These are phyloP conservation scores for Lochmaea capreae DNA, from an alignment of 2,888 invertebrate genomes.

Conservation along the genomic window DNA sequence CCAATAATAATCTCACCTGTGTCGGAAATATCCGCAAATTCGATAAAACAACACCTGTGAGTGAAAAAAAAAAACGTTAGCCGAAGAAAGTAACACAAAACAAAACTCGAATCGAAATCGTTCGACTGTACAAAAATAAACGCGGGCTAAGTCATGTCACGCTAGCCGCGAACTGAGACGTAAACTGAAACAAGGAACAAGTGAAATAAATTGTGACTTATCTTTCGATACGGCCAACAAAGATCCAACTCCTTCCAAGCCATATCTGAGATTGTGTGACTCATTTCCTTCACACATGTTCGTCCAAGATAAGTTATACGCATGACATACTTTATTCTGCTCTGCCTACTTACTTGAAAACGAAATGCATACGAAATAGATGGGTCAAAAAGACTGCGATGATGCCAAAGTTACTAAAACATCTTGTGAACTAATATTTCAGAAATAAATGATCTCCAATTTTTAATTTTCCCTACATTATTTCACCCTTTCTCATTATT, in stretches of 20 bases:
- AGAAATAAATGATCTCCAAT: background rate
- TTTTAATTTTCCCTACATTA: too few species aligned
- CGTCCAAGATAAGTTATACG: slow-evolving; percentile 36
- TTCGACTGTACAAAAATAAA: slow-evolving; percentile 6
- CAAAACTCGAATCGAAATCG: background rate
- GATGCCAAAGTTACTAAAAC: background rate
- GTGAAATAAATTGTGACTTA: slow-evolving; percentile 32
- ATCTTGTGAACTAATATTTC: background rate
- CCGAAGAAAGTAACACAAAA: slow-evolving; percentile 27
- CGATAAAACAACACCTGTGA: slow-evolving; percentile 34
- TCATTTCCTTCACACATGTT: slow-evolving; percentile 40
- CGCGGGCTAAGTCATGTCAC: background rate
- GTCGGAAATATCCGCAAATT: slow-evolving; percentile 19
- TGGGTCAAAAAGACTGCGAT: background rate
- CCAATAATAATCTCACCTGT: slow-evolving; percentile 20
- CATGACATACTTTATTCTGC: slow-evolving; percentile 38
- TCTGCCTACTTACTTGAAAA: slow-evolving; percentile 12
- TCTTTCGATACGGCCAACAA: slow-evolving; percentile 17
- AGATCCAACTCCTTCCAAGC: slow-evolving; percentile 26
- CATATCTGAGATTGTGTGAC: slow-evolving; percentile 38
- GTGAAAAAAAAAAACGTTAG: slow-evolving; percentile 36
- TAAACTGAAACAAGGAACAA: slow-evolving; percentile 21
- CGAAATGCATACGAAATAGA: background rate
- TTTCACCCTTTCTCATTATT: too few species aligned
- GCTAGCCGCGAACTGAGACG: background rate